Conservation (phyloP, 1,140 invertebrate genomes). For the Drosophila paulistorum region DNA sequence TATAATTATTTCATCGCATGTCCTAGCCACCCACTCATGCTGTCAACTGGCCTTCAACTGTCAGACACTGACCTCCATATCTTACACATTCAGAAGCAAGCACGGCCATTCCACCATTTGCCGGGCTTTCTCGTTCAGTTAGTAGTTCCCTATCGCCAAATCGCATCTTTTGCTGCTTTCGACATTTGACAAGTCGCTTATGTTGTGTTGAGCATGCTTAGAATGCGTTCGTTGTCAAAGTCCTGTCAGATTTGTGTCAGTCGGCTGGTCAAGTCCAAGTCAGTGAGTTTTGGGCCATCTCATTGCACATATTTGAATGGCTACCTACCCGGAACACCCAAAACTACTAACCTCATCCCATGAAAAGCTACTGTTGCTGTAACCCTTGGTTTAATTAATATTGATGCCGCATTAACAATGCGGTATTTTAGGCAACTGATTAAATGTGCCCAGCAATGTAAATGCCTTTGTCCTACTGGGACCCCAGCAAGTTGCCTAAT, state of each 20-base stretch:
- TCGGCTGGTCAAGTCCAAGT: conserved; percentile 22
- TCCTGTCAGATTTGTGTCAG: conserved; percentile 76
- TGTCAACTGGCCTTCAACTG: conserved; percentile 52
- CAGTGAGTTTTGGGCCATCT: conserved; percentile 6
- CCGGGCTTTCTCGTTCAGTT: conserved; percentile 20
- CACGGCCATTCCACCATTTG: no score
- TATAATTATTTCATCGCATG: conserved; percentile 9
- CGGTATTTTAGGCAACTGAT: conserved; percentile 58
- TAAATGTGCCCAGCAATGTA: conserved; percentile 62
- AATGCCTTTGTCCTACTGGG: conserved; percentile 44
- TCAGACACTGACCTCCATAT: conserved; percentile 33
- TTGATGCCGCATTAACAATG: conserved; percentile 77
- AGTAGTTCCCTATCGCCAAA: conserved; percentile 54
- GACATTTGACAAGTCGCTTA: conserved; percentile 79
- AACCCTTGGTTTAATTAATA: conserved; percentile 65
- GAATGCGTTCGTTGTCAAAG: conserved; percentile 78
- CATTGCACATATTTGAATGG: not conserved
- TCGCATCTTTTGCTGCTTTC: conserved; percentile 69
- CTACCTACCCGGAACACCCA: not conserved
- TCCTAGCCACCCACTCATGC: conserved; percentile 6
- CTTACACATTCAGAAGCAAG: no score
- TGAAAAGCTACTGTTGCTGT: not conserved
- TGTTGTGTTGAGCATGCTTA: conserved; percentile 70
- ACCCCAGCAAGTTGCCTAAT: conserved; percentile 51
- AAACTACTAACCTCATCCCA: not conserved